phyloP scores from a whole-genome alignment of 2,888 invertebrate genomes.

The Eutolmus rufibarbis region DNA sequence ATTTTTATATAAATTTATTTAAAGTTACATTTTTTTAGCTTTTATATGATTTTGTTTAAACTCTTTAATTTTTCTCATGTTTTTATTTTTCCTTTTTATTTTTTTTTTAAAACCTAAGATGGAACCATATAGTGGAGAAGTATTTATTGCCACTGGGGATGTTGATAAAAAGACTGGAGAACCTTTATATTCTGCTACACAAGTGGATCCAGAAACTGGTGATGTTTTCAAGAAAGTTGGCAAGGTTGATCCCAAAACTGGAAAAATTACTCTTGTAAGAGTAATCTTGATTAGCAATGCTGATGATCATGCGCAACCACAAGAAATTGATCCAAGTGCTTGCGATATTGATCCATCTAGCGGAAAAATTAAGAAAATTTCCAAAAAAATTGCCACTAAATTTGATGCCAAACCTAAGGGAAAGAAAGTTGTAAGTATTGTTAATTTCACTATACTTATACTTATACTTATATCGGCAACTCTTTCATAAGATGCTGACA shows the following conservation, averaged over 20 bases:
- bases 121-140: constrained; percentile 74
- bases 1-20: neutral
- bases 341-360: constrained; percentile 78
- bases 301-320: constrained; percentile 74
- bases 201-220: constrained; percentile 75
- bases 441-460: neutral
- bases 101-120: neutral
- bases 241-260: constrained; percentile 75
- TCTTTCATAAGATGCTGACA: neutral
- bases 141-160: constrained; percentile 75
- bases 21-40: neutral
- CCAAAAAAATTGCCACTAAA: constrained; percentile 64
- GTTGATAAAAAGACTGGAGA: constrained; percentile 69
- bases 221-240: constrained; percentile 79
- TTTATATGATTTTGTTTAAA: neutral
- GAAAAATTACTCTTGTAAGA: constrained; percentile 72
- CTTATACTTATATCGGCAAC: neutral
- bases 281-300: constrained; percentile 74
- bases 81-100: neutral
- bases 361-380: constrained; percentile 74
- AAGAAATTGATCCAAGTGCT: constrained; percentile 75
- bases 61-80: neutral
- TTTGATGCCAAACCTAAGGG: neutral
- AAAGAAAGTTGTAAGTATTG: neutral
- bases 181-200: constrained; percentile 74